A percentile compares a stretch with the other conserved stretches of the same genome.
Evolutionary conservation across 64 coral and sea anemone genomes (phyloP).

Genomic region (Montipora efflorescens): DNA sequence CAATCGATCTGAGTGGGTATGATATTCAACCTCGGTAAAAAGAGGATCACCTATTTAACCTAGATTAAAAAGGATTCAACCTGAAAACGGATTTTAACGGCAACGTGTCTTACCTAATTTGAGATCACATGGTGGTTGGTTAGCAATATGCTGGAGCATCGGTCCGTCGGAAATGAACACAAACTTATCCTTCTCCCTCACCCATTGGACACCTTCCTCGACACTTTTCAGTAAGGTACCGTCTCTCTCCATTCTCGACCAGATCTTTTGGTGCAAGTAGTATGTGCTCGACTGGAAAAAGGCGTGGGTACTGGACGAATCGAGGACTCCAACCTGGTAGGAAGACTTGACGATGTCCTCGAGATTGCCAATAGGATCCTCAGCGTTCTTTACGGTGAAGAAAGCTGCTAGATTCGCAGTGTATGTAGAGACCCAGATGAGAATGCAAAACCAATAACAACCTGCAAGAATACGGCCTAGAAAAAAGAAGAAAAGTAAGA

Average conservation of each 20-base stretch:
- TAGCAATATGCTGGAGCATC: slow-evolving; percentile 2
- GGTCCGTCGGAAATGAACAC: slow-evolving; percentile 43
- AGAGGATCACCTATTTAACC: no score
- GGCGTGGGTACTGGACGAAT: no score
- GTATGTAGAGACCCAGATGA: slow-evolving; percentile 83
- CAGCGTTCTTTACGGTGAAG: no score
- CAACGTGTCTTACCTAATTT: slow-evolving; percentile 15
- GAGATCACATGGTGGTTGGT: slow-evolving; percentile 43
- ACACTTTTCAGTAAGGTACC: neutral
- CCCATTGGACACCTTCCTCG: slow-evolving; percentile 20
- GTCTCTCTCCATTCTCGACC: slow-evolving; percentile 18
- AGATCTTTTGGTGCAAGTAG: slow-evolving; percentile 28
- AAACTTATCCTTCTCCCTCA: slow-evolving; percentile 20
- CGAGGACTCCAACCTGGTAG: no score
- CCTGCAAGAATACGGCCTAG: slow-evolving; percentile 79
- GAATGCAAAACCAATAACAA: slow-evolving; percentile 83
- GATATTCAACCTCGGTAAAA: no score
- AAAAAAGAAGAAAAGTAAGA: neutral
- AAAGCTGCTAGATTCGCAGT: slow-evolving; percentile 59
- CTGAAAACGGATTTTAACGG: no score
- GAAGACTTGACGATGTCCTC: no score
- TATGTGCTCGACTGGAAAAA: no score
- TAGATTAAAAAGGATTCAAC: no score
- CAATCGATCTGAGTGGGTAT: no score
- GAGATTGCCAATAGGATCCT: no score